Conservation (phyloP, 2,888 invertebrate species). For the Liopterus haemorrhoidalis region DNA sequence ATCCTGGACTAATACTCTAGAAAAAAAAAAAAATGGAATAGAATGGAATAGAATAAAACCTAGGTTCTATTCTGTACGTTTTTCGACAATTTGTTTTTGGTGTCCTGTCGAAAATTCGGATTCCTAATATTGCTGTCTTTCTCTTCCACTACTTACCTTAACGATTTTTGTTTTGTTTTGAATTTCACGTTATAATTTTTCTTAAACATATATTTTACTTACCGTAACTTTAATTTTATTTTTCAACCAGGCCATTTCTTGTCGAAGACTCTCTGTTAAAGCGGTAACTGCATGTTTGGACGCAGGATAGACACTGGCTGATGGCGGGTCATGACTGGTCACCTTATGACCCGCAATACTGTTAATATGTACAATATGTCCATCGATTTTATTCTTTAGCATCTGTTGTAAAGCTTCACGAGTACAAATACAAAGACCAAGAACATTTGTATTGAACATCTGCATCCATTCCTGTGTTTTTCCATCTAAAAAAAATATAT, state of each 20-base stretch:
- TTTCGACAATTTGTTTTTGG: too few relatives aligned
- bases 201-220: conserved; percentile 12
- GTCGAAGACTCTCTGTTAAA: conserved; percentile 32
- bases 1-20: conserved; percentile 60
- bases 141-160: too few relatives aligned
- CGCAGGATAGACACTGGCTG: conserved; percentile 33
- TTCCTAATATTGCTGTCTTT: conserved; percentile 16
- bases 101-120: too few relatives aligned
- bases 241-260: conserved; percentile 28
- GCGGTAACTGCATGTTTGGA: conserved; percentile 35
- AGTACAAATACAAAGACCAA: conserved; percentile 34
- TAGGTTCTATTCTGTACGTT: too few relatives aligned
- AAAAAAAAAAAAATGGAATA: conserved; percentile 20
- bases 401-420: conserved; percentile 36
- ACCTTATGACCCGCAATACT: conserved; percentile 36
- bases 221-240: conserved; percentile 35
- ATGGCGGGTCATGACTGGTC: conserved; percentile 27
- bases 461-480: conserved; percentile 32
- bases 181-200: conserved; percentile 5
- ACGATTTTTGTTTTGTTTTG: conserved; percentile 8
- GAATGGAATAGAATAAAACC: too few relatives aligned
- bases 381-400: conserved; percentile 34
- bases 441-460: conserved; percentile 33
- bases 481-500: conserved; percentile 26
- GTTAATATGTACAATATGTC: conserved; percentile 38